These are phyloP conservation scores for Ceratosolen solmsi DNA, from an alignment of 1,140 invertebrate species.

Conservation along the genomic window DNA sequence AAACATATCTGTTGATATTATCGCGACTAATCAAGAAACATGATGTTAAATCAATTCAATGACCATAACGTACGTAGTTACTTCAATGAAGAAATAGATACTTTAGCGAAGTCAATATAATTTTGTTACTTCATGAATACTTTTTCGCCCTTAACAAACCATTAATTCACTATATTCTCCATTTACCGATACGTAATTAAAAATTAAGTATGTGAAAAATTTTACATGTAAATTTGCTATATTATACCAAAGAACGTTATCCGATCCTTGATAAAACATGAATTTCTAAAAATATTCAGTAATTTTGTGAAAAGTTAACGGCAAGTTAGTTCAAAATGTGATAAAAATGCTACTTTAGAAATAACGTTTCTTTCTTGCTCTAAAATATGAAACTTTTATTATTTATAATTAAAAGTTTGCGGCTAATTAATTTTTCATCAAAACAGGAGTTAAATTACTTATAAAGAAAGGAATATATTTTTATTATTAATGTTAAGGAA, in stretches of 20 bases:
- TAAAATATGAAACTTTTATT: neutral
- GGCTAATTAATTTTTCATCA: neutral
- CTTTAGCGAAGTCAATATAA: too few species aligned
- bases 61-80: neutral
- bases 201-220: constrained; percentile 4
- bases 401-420: neutral
- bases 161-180: neutral
- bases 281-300: neutral
- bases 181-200: neutral
- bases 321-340: neutral
- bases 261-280: neutral
- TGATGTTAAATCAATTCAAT: neutral
- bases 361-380: neutral
- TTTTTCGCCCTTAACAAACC: neutral
- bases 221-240: neutral
- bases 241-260: neutral
- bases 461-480: neutral
- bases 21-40: too few species aligned
- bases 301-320: neutral
- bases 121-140: neutral
- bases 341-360: neutral
- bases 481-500: too few species aligned
- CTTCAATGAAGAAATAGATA: neutral
- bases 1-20: too few species aligned
- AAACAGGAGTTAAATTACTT: neutral